Evolutionary conservation across 1,140 invertebrate species (phyloP).

Genomic region (Bombus difficillimus): DNA sequence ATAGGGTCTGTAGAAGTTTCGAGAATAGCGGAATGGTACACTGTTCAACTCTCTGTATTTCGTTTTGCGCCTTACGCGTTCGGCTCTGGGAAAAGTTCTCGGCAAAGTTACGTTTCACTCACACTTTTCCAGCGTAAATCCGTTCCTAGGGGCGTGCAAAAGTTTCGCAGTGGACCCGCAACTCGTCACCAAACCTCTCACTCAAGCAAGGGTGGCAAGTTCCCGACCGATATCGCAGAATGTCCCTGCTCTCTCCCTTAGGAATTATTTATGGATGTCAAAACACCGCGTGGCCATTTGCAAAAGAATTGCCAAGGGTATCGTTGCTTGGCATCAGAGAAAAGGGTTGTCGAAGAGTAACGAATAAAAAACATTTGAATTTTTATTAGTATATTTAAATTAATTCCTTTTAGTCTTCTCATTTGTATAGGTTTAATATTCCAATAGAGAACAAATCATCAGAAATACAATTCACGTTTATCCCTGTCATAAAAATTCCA

Average conservation of each 20-base stretch:
- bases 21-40: constrained; percentile 56
- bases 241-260: too few species aligned
- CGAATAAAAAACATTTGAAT: neutral
- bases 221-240: neutral
- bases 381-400: neutral
- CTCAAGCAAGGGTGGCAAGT: neutral
- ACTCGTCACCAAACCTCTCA: neutral
- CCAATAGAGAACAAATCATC: neutral
- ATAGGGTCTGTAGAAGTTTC: constrained; percentile 49
- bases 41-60: constrained; percentile 3
- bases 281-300: constrained; percentile 29
- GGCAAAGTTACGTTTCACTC: constrained; percentile 48
- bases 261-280: constrained; percentile 60
- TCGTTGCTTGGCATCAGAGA: neutral
- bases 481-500: neutral
- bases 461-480: neutral
- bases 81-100: constrained; percentile 44
- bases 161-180: constrained; percentile 46
- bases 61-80: constrained; percentile 2
- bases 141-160: constrained; percentile 40
- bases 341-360: neutral
- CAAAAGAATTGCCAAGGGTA: constrained; percentile 23
- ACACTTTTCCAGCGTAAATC: constrained; percentile 56
- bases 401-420: neutral
- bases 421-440: too few species aligned